Percentiles rank a stretch among this genome's conserved stretches.
These are phyloP conservation scores for Hirtodrosophila confusa DNA, from an alignment of 2,888 invertebrate species.

Conservation along the genomic window DNA sequence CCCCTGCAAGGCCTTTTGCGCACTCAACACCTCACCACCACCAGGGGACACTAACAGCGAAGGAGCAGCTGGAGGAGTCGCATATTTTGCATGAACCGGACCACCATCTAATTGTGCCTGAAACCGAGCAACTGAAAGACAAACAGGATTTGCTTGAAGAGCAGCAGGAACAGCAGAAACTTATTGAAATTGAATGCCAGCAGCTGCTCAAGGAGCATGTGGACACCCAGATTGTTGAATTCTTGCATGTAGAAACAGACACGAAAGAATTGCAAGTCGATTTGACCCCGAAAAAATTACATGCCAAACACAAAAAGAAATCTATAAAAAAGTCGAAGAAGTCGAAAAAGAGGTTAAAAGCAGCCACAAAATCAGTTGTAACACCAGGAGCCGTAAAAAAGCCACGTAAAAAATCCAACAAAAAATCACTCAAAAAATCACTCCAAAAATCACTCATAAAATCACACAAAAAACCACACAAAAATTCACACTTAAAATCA, in stretches of 20 bases:
- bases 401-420: too few relatives aligned
- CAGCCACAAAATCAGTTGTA: too few relatives aligned
- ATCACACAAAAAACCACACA: too few relatives aligned
- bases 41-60: not conserved
- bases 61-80: too few relatives aligned
- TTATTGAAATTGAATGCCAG: conserved; percentile 6
- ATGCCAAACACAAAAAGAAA: too few relatives aligned
- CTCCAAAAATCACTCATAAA: too few relatives aligned
- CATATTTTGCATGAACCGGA: not conserved
- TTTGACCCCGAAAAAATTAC: too few relatives aligned
- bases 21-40: conserved; percentile 31
- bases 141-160: not conserved
- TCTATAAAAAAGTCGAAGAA: too few relatives aligned
- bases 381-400: too few relatives aligned
- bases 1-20: conserved; percentile 5
- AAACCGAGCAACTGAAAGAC: not conserved
- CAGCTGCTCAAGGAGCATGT: conserved; percentile 1
- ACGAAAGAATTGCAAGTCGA: not conserved
- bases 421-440: too few relatives aligned
- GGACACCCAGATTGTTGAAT: conserved; percentile 2
- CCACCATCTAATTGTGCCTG: not conserved
- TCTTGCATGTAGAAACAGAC: not conserved
- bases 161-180: conserved; percentile 8
- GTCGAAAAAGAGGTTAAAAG: too few relatives aligned
- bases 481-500: too few relatives aligned